These are phyloP conservation scores for Hypotaenidia philippensis DNA, from an alignment of 2,797 vertebrate genomes.

Conservation along the genomic window DNA sequence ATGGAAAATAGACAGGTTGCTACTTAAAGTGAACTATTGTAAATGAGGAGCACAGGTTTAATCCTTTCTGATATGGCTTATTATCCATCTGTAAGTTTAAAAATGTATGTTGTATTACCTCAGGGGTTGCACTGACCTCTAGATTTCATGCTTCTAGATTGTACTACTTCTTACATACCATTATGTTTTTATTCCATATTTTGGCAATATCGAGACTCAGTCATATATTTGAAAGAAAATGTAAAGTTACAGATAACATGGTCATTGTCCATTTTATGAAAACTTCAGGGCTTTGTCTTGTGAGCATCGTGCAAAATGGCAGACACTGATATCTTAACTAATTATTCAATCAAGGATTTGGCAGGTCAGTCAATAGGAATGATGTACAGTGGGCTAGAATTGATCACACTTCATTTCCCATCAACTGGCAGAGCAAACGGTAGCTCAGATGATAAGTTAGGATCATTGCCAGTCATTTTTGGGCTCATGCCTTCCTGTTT, in stretches of 20 bases:
- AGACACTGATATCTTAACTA: conserved; percentile 61
- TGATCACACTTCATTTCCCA: conserved; percentile 79
- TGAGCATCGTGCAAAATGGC: conserved; percentile 39
- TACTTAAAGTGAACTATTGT: conserved; percentile 11
- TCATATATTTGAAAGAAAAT: not conserved
- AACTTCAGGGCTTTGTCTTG: conserved; percentile 24
- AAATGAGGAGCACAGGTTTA: conserved; percentile 46
- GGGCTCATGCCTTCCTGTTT: conserved; percentile 10
- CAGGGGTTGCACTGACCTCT: conserved; percentile 13
- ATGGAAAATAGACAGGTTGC: conserved; percentile 4
- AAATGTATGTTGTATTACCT: conserved; percentile 37
- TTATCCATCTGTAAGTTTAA: conserved; percentile 45
- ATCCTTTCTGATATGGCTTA: conserved; percentile 50
- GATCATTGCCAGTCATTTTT: conserved; percentile 67
- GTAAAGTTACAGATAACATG: not conserved
- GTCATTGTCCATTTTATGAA: conserved; percentile 19
- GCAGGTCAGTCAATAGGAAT: conserved; percentile 70
- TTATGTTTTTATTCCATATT: not conserved
- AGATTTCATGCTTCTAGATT: conserved; percentile 49
- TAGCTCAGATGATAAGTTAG: conserved; percentile 65
- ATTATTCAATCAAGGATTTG: conserved; percentile 77
- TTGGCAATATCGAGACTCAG: conserved; percentile 10
- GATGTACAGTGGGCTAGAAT: conserved; percentile 66
- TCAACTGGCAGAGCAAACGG: conserved; percentile 74
- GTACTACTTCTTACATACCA: not conserved